Conservation (phyloP, 2,888 invertebrate species). For the Beris chalybata region DNA sequence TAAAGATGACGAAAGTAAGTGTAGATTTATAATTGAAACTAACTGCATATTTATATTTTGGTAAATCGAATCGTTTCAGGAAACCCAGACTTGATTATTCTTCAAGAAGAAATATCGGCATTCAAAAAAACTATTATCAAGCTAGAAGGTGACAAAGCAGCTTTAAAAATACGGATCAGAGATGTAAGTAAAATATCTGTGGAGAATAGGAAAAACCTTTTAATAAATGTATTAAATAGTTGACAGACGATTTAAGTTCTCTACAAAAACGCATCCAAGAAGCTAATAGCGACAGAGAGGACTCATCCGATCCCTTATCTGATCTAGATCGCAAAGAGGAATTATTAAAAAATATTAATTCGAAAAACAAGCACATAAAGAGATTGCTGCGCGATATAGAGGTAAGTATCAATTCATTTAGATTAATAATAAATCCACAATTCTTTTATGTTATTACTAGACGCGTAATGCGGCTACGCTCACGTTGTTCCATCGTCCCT, state of each 20-base stretch:
- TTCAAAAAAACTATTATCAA: slow-evolving; percentile 50
- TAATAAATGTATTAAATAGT: slow-evolving; percentile 39
- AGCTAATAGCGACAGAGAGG: slow-evolving; percentile 54
- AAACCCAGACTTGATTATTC: background rate
- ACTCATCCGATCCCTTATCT: slow-evolving; percentile 59
- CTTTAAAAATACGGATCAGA: slow-evolving; percentile 47
- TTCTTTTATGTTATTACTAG: too few relatives aligned
- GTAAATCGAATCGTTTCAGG: too few relatives aligned
- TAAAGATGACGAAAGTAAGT: slow-evolving; percentile 40
- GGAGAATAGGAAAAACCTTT: background rate
- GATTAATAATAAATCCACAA: too few relatives aligned
- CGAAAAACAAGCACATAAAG: slow-evolving; percentile 78
- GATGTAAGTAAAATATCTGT: slow-evolving; percentile 42
- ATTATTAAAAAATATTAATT: slow-evolving; percentile 57
- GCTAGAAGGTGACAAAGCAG: slow-evolving; percentile 49
- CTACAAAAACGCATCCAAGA: slow-evolving; percentile 50
- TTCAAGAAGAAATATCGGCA: slow-evolving; percentile 50
- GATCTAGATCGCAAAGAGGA: slow-evolving; percentile 60
- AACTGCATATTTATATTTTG: background rate
- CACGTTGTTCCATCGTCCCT: too few relatives aligned
- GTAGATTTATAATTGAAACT: slow-evolving; percentile 32
- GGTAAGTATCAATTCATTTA: slow-evolving; percentile 54
- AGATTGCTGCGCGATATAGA: slow-evolving; percentile 74
- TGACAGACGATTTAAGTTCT: slow-evolving; percentile 49
- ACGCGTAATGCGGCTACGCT: too few relatives aligned